Conservation (phyloP, 2,113 vertebrate species). For the Melanerpes formicivorus region DNA sequence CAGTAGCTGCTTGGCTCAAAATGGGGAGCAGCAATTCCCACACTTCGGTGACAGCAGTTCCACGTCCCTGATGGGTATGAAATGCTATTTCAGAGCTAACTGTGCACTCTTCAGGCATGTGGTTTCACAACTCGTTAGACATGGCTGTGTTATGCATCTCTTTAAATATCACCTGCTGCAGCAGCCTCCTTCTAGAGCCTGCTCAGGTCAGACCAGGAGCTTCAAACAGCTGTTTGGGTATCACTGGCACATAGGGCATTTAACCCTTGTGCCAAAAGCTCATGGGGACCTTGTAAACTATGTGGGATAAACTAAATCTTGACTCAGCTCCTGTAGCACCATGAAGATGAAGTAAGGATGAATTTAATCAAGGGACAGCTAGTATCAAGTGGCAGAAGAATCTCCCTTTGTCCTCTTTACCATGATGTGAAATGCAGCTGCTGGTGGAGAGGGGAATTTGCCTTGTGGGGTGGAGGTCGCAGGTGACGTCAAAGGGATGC, state of each 20-base stretch:
- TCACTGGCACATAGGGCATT: fast-evolving
- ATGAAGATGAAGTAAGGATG: not conserved
- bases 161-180: not conserved
- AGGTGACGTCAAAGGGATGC: not conserved
- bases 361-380: not conserved
- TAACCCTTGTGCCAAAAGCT: not conserved
- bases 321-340: not conserved
- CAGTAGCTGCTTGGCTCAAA: not conserved
- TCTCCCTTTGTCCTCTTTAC: not conserved
- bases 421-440: not conserved
- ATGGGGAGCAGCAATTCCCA: not conserved
- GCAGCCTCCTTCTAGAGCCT: not conserved
- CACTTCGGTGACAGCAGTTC: not conserved
- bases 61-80: not conserved
- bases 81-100: not conserved
- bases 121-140: not conserved
- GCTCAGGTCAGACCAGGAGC: not conserved
- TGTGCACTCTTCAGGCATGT: not conserved
- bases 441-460: not conserved
- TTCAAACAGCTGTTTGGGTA: not conserved
- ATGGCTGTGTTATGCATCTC: not conserved
- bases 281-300: not conserved
- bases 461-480: not conserved
- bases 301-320: not conserved
- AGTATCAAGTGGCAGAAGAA: not conserved